Evolutionary conservation across 1,140 invertebrate genomes (phyloP), one percentile per base, ranked within the genome.

Genomic region (Cherax quadricarinatus): DNA sequence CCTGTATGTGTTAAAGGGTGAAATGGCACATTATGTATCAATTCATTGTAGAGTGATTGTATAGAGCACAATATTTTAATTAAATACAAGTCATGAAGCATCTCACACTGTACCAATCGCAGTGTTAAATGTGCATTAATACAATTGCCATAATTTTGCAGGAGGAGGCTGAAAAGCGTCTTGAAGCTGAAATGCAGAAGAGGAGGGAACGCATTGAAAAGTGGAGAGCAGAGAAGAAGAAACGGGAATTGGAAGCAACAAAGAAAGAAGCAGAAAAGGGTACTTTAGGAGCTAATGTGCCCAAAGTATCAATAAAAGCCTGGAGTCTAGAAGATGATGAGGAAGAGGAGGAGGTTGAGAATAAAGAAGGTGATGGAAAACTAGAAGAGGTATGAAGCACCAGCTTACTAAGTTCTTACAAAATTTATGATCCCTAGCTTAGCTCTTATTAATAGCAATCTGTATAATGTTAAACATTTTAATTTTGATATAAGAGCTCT

Each of bases 141-240:
- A 51, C 14, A 88, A 83, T 60, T 89, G 62, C 62, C 62, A 6
- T 66, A 12, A 3, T 30, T 57, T 60, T 79, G n/a, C 89, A 96
- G 95, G 96, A 96, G 93, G 95, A 95, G 90, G 96, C 96, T 92
- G 98, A 99, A 94, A 98, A 97, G 93, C 96, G 97, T 66, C 95
- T 99, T 21, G 99, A 99, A 95, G 95, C 97, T 24, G 98, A 99
- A 96, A 99, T 99, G 98, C 98, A 98, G 94, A 99, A 99, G 95
- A 96, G 99, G 60, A 95, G 98, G 49, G 98, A 99, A 94, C 96
- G 98, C 57, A 98, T 99, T 88, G 98, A 99, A 95, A 96, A 98
- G 92, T 99, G 98, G 98, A 95, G 98, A 92, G 97, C 97, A 4
- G 98, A 98, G 94, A 96, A 98, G 16, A 98, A 98, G 94, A 97